Conservation (phyloP, 2,797 vertebrate genomes). For the Aulostomus chinensis region DNA sequence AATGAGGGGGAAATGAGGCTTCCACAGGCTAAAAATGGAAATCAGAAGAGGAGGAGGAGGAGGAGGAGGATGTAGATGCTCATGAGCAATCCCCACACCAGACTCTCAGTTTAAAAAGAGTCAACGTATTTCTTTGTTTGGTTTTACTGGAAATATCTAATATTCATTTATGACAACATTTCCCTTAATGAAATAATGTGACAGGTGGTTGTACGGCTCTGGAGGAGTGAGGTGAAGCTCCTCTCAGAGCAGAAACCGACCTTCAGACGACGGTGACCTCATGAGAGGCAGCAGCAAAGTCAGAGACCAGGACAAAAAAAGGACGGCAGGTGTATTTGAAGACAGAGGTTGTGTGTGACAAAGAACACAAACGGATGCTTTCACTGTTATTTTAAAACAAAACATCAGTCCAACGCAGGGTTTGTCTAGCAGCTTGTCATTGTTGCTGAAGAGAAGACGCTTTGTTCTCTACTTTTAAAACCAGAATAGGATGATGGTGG, state of each 20-base stretch:
- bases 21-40: conserved; percentile 74
- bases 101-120: conserved; percentile 40
- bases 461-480: conserved; percentile 9
- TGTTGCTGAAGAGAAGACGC: not conserved
- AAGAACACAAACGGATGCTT: conserved; percentile 3
- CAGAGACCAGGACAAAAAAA: not conserved
- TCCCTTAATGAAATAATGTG: conserved; percentile 16
- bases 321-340: not conserved
- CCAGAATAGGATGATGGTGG: not conserved
- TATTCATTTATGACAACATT: conserved; percentile 20
- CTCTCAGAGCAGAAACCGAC: not conserved
- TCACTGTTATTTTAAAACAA: too few relatives aligned
- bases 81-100: conserved; percentile 62
- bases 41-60: too few relatives aligned
- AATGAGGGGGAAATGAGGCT: conserved; percentile 70
- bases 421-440: not conserved
- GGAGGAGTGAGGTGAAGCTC: conserved; percentile 12
- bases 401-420: too few relatives aligned
- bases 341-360: not conserved
- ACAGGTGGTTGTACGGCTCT: not conserved
- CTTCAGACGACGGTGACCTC: conserved; percentile 23
- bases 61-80: conserved; percentile 56
- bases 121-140: not conserved
- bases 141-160: not conserved
- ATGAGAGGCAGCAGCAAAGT: conserved; percentile 15